These are phyloP conservation scores for Adineta ricciae DNA, from an alignment of 2,888 invertebrate genomes.

Conservation along the genomic window DNA sequence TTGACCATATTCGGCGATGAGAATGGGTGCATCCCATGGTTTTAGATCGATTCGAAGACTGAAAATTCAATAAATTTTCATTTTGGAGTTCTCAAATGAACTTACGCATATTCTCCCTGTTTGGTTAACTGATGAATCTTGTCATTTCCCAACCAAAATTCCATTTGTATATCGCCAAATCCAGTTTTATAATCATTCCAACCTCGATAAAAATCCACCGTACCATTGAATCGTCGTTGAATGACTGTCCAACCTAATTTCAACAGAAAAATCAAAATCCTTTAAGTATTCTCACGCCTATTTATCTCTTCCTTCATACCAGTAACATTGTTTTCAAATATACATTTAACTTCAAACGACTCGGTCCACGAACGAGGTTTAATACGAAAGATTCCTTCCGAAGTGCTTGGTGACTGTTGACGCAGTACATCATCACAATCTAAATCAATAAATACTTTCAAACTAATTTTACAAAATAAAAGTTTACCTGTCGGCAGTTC, in stretches of 20 bases:
- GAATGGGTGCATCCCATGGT: conserved; percentile 70
- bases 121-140: conserved; percentile 66
- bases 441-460: not conserved
- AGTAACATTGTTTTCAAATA: conserved; percentile 22
- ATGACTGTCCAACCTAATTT: conserved; percentile 63
- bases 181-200: conserved; percentile 72
- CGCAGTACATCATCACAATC: not conserved
- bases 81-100: too few species aligned
- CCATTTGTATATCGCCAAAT: conserved; percentile 65
- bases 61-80: not conserved
- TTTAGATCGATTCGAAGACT: conserved; percentile 70
- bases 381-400: not conserved
- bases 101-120: conserved; percentile 41
- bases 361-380: not conserved
- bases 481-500: not conserved
- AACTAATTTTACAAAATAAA: too few species aligned
- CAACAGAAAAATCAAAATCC: not conserved
- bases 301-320: not conserved
- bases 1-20: conserved; percentile 68
- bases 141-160: conserved; percentile 81
- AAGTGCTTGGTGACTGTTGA: not conserved
- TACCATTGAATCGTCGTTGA: conserved; percentile 70
- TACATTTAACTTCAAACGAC: conserved; percentile 20
- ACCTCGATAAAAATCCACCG: conserved; percentile 69
- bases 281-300: not conserved